Conservation (phyloP, 2,113 vertebrate species). For the Vireo altiloquus region DNA sequence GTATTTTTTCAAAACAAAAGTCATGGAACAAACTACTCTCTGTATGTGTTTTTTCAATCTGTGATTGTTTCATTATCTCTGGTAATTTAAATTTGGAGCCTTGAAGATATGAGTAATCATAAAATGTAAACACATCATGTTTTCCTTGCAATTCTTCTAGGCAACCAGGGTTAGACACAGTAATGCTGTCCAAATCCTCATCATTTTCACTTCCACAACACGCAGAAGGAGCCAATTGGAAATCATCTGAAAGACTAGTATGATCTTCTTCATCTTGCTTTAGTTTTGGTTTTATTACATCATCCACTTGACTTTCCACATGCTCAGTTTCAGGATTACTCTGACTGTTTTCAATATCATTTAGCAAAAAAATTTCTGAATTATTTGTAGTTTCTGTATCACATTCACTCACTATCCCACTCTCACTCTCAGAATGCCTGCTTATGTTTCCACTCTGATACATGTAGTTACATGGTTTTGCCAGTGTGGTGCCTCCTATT, state of each 20-base stretch:
- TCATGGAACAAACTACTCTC: constrained; percentile 70
- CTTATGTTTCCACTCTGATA: constrained; percentile 73
- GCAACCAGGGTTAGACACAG: constrained; percentile 43
- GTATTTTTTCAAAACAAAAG: constrained; percentile 79
- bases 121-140: constrained; percentile 76
- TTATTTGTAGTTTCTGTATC: constrained; percentile 82
- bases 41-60: constrained; percentile 65
- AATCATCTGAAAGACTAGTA: constrained; percentile 53
- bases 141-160: constrained; percentile 72
- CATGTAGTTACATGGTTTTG: constrained; percentile 43
- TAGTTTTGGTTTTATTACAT: constrained; percentile 62
- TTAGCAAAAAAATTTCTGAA: constrained; percentile 78
- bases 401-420: constrained; percentile 90
- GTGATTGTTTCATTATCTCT: constrained; percentile 66
- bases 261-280: constrained; percentile 58
- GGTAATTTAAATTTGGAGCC: constrained; percentile 76
- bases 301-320: constrained; percentile 56
- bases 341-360: constrained; percentile 65
- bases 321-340: constrained; percentile 62
- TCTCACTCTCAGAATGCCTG: constrained; percentile 88
- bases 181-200: constrained; percentile 62
- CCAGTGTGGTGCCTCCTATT: constrained; percentile 67
- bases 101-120: constrained; percentile 82
- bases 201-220: constrained; percentile 62
- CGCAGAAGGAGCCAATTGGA: constrained; percentile 58